phyloP scores from a whole-genome alignment of 2,113 vertebrate species.

The Octodon degus region DNA sequence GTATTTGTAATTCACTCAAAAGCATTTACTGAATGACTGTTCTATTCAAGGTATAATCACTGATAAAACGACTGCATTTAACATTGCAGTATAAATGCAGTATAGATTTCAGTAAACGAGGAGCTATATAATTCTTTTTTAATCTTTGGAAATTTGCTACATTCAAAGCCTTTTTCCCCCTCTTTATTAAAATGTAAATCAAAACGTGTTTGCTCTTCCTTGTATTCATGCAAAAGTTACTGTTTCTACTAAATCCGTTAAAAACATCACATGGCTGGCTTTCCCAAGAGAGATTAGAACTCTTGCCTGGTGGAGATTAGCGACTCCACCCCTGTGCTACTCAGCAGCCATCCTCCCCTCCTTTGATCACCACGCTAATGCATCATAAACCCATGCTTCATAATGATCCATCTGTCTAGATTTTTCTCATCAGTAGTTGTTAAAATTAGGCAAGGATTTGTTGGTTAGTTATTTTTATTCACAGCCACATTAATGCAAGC shows the following conservation, averaged over 20 bases:
- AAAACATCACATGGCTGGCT: slow-evolving; percentile 75
- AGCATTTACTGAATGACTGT: not conserved
- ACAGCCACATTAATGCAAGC: slow-evolving; percentile 85
- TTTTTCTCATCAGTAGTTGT: slow-evolving; percentile 85
- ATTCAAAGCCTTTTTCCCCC: not conserved
- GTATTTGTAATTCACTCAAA: not conserved
- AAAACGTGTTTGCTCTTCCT: slow-evolving; percentile 20
- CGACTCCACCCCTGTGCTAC: slow-evolving; percentile 68
- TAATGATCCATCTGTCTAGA: slow-evolving; percentile 85
- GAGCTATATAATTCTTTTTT: not conserved
- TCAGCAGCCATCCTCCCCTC: not conserved
- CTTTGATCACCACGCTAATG: slow-evolving; percentile 88
- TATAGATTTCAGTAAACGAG: not conserved
- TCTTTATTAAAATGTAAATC: slow-evolving; percentile 69
- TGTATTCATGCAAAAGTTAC: slow-evolving; percentile 37
- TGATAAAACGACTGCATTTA: slow-evolving; percentile 17
- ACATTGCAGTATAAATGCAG: not conserved
- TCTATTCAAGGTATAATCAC: not conserved
- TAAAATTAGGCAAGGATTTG: slow-evolving; percentile 91
- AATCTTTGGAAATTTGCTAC: not conserved
- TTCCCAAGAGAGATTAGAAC: slow-evolving; percentile 76
- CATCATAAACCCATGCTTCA: slow-evolving; percentile 80
- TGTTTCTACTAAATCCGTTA: slow-evolving; percentile 59
- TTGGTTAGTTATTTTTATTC: slow-evolving; percentile 87
- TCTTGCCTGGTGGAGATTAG: slow-evolving; percentile 83